Base-by-base conservation (phyloP, 2,797 vertebrate genomes). In the Peromyscus eremicus region DNA sequence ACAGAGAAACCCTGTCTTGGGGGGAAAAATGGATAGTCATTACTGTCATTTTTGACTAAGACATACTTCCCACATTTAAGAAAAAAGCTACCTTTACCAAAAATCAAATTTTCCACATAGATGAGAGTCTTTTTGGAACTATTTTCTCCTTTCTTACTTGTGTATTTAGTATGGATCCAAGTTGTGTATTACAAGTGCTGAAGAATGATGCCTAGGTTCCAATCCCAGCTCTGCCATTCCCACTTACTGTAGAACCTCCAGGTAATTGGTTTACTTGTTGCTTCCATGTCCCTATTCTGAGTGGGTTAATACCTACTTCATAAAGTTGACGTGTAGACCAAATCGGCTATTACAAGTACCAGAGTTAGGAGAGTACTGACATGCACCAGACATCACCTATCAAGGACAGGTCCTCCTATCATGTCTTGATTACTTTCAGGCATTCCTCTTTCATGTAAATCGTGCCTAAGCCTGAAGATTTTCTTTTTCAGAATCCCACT, bases 71-170 rank as follows among this genome's bases (percentile, higher is more conserved):
- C 23, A 40, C 11, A 7, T 16, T 92, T 80, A 73, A 57, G 52
- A 55, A 83, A 92, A 94, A 86, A 32, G 23, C 19, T 14, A 46
- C 49, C 49, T 94, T 96, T 80, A 46, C 76, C 80, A 64, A 46
- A 79, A 94, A 16, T 96, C 71, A 37, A 4, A 86, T 17, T 91
- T 84, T 82, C 49, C 16, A 19, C 37, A 17, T 80, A 17, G 34
- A 19, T 34, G 14, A 79, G 75, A 71, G 32, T 83, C 75, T 80
- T 0, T 76, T n/a, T 60, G 23, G 66, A 68, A 17, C 49, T 79
- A 29, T 87, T 29, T 57, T 14, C 49, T 73, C 76, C 82, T 89
- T 92, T 90, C 43, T 34, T 29, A 0, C 37, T 81, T 40, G 12
- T 73, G 60, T 34, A 10, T 92, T 77, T 68, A 80, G 12, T 64